Base-by-base conservation (phyloP, 1,140 invertebrate genomes). In the Tetragnatha versicolor region DNA sequence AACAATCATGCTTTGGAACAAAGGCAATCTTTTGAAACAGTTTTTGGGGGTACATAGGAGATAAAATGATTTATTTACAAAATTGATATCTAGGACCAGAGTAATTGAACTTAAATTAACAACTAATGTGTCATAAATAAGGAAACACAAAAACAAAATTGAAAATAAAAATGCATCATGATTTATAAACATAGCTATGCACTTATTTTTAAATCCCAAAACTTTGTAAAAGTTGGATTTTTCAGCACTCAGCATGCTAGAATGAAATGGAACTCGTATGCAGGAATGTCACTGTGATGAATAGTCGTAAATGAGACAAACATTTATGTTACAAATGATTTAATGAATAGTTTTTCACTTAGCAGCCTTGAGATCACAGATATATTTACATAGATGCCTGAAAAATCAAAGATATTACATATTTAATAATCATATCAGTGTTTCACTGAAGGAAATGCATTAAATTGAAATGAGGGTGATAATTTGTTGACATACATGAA, bases 281-380 rank as follows among this genome's bases (percentile, higher is more conserved):
- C 35, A 72, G 69, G 69, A 72, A 72, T 72, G 69, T 72, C 69
- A 72, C 37, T 29, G 33, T 31, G 66, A 72, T 33, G 53, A 58
- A 20, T 51, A 72, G 27, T 72, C 35, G 60, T 53, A 72, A 42
- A 72, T 72, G 69, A 72, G 45, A 45, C 39, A 42, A 58, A 58
- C 25, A n/a, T 37, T 42, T 72, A 72, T 42, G 22, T 45, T 72
- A 72, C 69, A 72, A 72, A 72, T 69, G 66, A 69, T 7, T 66
- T 25, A 53, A 69, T 72, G 69, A 72, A 45, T 45, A 72, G 68
- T 55, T 55, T 51, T 29, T 58, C 51, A 39, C 69, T 17, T 60
- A 70, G 47, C 45, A 53, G 47, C 47, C 45, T 55, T 29, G 49
- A 37, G 29, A 70, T 70, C 45, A 70, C 66, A 70, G 49, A 49